These are phyloP conservation scores for Heliornis fulica DNA, from an alignment of 2,113 vertebrate genomes.

Conservation along the genomic window DNA sequence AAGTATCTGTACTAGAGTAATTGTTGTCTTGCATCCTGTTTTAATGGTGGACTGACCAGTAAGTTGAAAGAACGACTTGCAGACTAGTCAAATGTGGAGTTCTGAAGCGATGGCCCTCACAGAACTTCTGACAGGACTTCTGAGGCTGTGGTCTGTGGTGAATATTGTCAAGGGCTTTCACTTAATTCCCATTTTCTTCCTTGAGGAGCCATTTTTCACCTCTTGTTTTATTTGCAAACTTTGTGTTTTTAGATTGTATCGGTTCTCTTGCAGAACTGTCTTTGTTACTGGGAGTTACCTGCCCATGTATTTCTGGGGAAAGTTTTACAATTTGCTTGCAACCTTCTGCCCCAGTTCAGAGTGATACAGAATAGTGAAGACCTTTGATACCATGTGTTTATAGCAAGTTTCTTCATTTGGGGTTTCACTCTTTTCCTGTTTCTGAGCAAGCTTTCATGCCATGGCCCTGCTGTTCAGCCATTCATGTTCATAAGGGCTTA, in stretches of 20 bases:
- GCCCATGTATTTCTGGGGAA: background rate
- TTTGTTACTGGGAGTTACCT: background rate
- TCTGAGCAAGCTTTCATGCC: conserved; percentile 14
- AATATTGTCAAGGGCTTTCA: background rate
- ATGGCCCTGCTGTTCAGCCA: background rate
- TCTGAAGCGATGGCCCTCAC: background rate
- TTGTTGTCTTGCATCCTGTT: background rate
- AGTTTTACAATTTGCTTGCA: background rate
- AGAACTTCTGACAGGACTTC: background rate
- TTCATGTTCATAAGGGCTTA: background rate
- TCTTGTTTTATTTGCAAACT: background rate
- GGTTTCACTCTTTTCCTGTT: background rate
- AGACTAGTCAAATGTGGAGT: background rate
- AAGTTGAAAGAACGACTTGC: background rate
- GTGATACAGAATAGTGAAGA: background rate
- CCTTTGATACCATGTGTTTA: background rate
- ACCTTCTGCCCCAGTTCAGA: background rate
- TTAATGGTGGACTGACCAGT: background rate
- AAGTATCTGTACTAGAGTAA: background rate
- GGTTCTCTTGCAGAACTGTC: background rate
- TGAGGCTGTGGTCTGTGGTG: background rate
- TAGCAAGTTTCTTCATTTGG: background rate
- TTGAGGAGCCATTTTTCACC: background rate
- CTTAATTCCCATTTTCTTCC: background rate
- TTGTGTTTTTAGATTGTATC: background rate